Percentiles rank a stretch among this genome's conserved stretches.
These are phyloP conservation scores for Hemicrepidius hirtus DNA, from an alignment of 2,888 invertebrate genomes.

Conservation along the genomic window DNA sequence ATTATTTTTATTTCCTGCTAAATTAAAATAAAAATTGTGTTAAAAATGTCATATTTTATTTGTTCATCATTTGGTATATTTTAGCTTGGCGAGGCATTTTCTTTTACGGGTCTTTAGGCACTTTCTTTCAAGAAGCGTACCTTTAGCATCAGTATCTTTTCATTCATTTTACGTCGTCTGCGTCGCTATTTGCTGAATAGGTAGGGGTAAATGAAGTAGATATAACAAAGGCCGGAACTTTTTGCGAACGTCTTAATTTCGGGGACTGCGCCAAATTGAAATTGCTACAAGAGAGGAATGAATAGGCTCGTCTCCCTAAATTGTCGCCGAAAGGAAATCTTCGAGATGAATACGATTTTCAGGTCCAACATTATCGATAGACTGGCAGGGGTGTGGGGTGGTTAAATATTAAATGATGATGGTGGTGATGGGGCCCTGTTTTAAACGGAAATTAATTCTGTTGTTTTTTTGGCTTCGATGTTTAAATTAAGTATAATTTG, in stretches of 20 bases:
- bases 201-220: slow-evolving; percentile 51
- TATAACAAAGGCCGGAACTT: slow-evolving; percentile 50
- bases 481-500: background rate
- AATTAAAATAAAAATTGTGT: no score
- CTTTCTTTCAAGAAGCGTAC: slow-evolving; percentile 35
- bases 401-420: slow-evolving; percentile 6
- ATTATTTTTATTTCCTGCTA: no score
- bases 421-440: background rate
- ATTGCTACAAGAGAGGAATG: slow-evolving; percentile 49
- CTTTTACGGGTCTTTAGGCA: slow-evolving; percentile 42
- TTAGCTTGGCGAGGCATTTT: background rate
- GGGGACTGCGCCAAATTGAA: slow-evolving; percentile 50
- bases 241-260: slow-evolving; percentile 50
- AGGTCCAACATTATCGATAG: background rate
- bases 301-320: slow-evolving; percentile 43
- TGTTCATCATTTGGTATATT: slow-evolving; percentile 14
- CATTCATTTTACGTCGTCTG: slow-evolving; percentile 46
- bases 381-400: no score
- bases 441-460: slow-evolving; percentile 14
- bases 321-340: slow-evolving; percentile 43
- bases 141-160: slow-evolving; percentile 46
- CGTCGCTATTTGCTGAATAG: slow-evolving; percentile 46
- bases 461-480: background rate
- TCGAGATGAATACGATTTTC: slow-evolving; percentile 18
- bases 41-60: slow-evolving; percentile 12